Conservation (phyloP, 2,113 vertebrate species). For the Columba janthina region DNA sequence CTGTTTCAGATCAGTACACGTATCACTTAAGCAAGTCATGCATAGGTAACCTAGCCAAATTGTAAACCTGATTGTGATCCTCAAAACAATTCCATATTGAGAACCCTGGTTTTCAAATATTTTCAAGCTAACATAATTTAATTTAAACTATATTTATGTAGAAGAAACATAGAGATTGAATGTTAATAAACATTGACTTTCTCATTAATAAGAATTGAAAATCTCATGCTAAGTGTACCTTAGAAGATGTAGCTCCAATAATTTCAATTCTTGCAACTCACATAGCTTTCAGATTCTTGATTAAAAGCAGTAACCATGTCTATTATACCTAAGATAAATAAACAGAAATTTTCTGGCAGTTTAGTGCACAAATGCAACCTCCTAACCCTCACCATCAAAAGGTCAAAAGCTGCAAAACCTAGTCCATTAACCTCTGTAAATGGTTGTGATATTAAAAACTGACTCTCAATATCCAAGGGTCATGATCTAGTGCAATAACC, state of each 20-base stretch:
- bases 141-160: slow-evolving; percentile 37
- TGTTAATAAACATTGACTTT: slow-evolving; percentile 13
- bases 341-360: slow-evolving; percentile 74
- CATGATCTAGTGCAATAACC: slow-evolving; percentile 81
- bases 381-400: slow-evolving; percentile 72
- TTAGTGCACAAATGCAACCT: slow-evolving; percentile 74
- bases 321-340: slow-evolving; percentile 67
- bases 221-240: neutral
- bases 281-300: slow-evolving; percentile 19
- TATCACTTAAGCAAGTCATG: neutral
- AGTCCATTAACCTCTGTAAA: slow-evolving; percentile 86
- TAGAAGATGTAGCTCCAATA: neutral
- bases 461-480: slow-evolving; percentile 82
- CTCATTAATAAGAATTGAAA: slow-evolving; percentile 40
- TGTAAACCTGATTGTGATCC: neutral
- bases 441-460: slow-evolving; percentile 84
- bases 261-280: neutral
- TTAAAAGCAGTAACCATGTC: slow-evolving; percentile 24
- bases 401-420: slow-evolving; percentile 80
- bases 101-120: neutral
- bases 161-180: slow-evolving; percentile 33
- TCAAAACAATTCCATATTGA: neutral
- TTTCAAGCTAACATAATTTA: slow-evolving; percentile 15
- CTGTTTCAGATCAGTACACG: accelerated
- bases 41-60: neutral